Percentiles rank a stretch among this genome's conserved stretches.
Conservation (phyloP, 2,888 invertebrate species). For the Sturmia bella region DNA sequence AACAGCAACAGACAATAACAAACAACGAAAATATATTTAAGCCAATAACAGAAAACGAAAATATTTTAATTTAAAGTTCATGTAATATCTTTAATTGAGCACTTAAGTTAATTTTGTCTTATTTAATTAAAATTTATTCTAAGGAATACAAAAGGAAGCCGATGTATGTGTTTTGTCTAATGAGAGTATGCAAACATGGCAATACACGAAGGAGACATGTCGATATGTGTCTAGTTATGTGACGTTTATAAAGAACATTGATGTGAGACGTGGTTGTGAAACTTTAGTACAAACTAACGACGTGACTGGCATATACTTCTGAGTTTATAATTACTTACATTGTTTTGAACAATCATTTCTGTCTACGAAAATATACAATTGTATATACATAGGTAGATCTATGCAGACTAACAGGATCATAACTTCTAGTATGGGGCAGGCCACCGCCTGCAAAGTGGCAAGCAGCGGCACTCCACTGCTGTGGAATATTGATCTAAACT, state of each 20-base stretch:
- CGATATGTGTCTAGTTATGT: background rate
- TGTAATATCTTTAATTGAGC: constrained; percentile 60
- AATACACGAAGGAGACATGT: constrained; percentile 31
- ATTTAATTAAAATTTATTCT: constrained; percentile 58
- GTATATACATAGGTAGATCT: too few species aligned
- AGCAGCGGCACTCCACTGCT: too few species aligned
- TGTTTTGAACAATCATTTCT: too few species aligned
- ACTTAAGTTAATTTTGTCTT: constrained; percentile 50
- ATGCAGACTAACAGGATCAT: too few species aligned
- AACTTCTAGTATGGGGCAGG: too few species aligned
- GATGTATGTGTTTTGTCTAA: background rate
- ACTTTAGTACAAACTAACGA: constrained; percentile 53
- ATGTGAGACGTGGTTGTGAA: background rate
- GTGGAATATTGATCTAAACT: too few species aligned
- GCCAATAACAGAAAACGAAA: constrained; percentile 6
- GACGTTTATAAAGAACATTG: background rate
- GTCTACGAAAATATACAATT: too few species aligned
- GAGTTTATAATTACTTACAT: too few species aligned
- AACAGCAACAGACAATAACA: constrained; percentile 1
- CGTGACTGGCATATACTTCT: constrained; percentile 33
- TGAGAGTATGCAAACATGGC: constrained; percentile 6
- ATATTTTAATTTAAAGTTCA: constrained; percentile 29
- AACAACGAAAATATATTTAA: background rate
- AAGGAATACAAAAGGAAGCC: background rate
- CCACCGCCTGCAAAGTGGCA: too few species aligned